A percentile compares a stretch with the other conserved stretches of the same genome.
phyloP scores from a whole-genome alignment of 2,888 invertebrate species.

The Stenotaenia linearis region DNA sequence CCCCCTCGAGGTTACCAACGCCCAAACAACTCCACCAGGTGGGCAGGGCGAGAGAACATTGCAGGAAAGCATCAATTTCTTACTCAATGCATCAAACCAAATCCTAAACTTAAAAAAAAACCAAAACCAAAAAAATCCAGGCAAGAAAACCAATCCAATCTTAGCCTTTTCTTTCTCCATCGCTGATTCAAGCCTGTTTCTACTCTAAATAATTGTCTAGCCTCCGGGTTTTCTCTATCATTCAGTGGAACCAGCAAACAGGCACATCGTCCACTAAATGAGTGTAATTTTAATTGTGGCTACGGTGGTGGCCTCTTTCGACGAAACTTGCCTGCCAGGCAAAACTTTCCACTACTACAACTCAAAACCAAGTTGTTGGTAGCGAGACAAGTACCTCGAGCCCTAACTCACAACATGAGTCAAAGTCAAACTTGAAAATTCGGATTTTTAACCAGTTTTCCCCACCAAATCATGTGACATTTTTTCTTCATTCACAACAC shows the following conservation, averaged over 20 bases:
- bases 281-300: neutral
- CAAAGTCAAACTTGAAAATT: neutral
- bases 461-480: neutral
- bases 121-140: neutral
- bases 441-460: neutral
- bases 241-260: neutral
- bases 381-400: neutral
- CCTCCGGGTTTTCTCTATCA: neutral
- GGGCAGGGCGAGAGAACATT: neutral
- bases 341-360: neutral
- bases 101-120: neutral
- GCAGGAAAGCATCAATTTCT: neutral
- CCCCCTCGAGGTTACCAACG: neutral
- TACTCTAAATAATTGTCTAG: neutral
- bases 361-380: neutral
- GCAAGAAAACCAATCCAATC: neutral
- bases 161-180: neutral
- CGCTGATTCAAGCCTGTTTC: neutral
- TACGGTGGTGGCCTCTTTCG: neutral
- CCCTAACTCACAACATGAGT: neutral
- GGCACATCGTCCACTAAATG: neutral
- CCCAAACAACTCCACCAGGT: neutral
- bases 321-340: neutral
- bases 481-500: neutral
- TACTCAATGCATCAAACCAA: neutral